Conservation (phyloP, 2,113 vertebrate species). For the Pseudorasbora parva region DNA sequence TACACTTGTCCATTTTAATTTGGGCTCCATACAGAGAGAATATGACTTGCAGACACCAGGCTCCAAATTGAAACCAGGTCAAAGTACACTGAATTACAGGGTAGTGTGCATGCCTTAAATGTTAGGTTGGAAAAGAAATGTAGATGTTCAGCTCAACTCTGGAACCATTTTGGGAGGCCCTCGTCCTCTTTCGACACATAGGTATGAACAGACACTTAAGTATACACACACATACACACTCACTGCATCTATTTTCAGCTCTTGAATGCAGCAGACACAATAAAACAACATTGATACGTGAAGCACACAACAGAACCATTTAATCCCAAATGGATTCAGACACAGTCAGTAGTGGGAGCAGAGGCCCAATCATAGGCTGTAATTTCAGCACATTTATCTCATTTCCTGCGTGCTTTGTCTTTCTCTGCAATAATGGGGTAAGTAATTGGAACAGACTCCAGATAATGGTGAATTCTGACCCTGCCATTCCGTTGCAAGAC, state of each 20-base stretch:
- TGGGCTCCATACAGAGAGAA: constrained; percentile 13
- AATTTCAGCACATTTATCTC: constrained; percentile 72
- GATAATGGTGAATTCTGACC: constrained; percentile 69
- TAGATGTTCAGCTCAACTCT: constrained; percentile 50
- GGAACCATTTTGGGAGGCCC: constrained; percentile 35
- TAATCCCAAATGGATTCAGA: constrained; percentile 63
- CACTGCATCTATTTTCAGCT: constrained; percentile 29
- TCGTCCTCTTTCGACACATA: constrained; percentile 2
- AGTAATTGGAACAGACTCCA: constrained; percentile 67
- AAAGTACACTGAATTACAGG: constrained; percentile 53
- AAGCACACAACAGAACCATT: constrained; percentile 44
- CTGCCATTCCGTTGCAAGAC: constrained; percentile 60
- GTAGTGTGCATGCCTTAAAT: constrained; percentile 48
- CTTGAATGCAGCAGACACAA: constrained; percentile 45
- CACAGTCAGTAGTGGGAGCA: constrained; percentile 64
- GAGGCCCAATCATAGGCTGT: constrained; percentile 71
- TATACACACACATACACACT: constrained; percentile 5
- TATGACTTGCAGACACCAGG: constrained; percentile 29
- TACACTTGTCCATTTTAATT: constrained; percentile 27
- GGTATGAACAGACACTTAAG: background rate
- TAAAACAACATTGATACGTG: constrained; percentile 37
- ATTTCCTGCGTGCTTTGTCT: constrained; percentile 76
- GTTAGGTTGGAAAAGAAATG: constrained; percentile 37
- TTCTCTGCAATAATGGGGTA: constrained; percentile 66
- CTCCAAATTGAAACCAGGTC: constrained; percentile 52